Conservation (phyloP, 1,140 invertebrate genomes). For the Lepidostoma basale region DNA sequence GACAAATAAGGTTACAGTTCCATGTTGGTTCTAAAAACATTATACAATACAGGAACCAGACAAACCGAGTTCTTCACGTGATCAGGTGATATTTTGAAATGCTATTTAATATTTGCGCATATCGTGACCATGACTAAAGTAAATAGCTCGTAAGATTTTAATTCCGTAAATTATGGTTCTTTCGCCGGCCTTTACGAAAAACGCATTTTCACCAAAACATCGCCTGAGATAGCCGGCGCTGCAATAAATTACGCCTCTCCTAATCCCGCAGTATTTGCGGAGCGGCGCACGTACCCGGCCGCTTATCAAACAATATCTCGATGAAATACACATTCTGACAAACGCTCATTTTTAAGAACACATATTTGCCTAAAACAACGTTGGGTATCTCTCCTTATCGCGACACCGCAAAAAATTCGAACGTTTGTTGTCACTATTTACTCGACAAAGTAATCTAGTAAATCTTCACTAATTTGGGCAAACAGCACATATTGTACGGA, state of each 20-base stretch:
- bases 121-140: too few species aligned
- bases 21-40: too few species aligned
- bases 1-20: too few species aligned
- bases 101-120: too few species aligned
- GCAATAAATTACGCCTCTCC: not conserved
- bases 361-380: not conserved
- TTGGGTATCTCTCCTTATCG: conserved; percentile 3
- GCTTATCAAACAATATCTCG: not conserved
- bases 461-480: not conserved
- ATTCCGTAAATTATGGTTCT: too few species aligned
- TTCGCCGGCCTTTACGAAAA: too few species aligned
- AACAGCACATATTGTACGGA: not conserved
- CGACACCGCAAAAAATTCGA: conserved; percentile 24
- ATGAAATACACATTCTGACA: not conserved
- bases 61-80: too few species aligned
- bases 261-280: not conserved
- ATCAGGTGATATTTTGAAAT: too few species aligned
- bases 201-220: too few species aligned
- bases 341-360: not conserved
- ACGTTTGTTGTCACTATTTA: conserved; percentile 18
- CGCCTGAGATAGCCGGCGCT: too few species aligned
- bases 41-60: too few species aligned
- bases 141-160: too few species aligned
- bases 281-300: not conserved
- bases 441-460: not conserved